Percentiles rank a stretch among this genome's conserved stretches.
Conservation (phyloP, 1,140 invertebrate species). For the Zaprionus inermis region DNA sequence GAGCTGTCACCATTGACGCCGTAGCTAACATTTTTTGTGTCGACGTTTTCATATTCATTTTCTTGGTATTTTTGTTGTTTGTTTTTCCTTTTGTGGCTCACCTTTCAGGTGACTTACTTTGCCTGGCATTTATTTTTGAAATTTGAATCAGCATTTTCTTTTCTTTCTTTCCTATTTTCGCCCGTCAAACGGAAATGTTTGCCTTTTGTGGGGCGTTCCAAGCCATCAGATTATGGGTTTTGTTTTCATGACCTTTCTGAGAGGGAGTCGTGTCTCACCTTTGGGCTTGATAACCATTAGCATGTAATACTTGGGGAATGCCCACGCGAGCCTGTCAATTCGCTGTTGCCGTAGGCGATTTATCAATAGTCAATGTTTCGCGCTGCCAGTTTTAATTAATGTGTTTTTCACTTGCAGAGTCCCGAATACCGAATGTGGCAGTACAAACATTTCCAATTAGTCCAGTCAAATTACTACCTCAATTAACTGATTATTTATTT, state of each 20-base stretch:
- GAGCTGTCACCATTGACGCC: conserved; percentile 31
- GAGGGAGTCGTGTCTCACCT: conserved; percentile 15
- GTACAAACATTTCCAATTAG: conserved; percentile 12
- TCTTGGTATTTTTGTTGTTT: conserved; percentile 25
- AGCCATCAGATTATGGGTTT: conserved; percentile 58
- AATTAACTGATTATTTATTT: conserved; percentile 36
- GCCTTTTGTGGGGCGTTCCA: conserved; percentile 42
- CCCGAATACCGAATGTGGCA: conserved; percentile 14
- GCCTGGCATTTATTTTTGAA: conserved; percentile 62
- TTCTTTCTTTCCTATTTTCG: conserved; percentile 41
- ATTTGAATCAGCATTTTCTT: conserved; percentile 66
- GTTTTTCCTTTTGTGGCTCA: conserved; percentile 17
- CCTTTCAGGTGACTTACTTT: conserved; percentile 39
- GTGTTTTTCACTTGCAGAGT: conserved; percentile 28
- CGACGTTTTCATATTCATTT: conserved; percentile 55
- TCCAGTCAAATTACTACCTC: conserved; percentile 47
- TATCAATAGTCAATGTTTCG: conserved; percentile 60
- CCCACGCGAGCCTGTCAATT: conserved; percentile 50
- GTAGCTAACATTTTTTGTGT: conserved; percentile 39
- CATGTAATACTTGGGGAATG: conserved; percentile 22
- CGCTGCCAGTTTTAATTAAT: conserved; percentile 66
- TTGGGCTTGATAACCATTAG: conserved; percentile 43
- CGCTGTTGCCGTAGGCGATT: conserved; percentile 30
- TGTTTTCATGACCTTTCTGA: conserved; percentile 67
- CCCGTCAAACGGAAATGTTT: conserved; percentile 63